phyloP scores from a whole-genome alignment of 2,797 vertebrate genomes.

The Ciconia nigra region DNA sequence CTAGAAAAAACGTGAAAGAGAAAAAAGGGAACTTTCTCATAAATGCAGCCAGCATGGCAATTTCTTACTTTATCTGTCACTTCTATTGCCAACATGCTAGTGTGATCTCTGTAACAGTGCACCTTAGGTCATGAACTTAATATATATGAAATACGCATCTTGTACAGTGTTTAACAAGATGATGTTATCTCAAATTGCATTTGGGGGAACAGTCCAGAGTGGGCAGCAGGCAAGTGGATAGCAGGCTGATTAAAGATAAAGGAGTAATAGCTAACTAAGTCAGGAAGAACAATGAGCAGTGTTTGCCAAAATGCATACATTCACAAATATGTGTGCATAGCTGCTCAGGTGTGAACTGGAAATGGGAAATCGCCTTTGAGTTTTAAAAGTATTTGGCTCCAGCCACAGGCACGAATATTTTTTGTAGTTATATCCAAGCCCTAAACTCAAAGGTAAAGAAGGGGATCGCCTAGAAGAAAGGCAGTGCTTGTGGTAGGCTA shows the following conservation, averaged over 20 bases:
- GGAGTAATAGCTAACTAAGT: not conserved
- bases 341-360: not conserved
- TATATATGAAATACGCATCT: rapidly evolving
- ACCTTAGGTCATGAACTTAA: not conserved
- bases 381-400: not conserved
- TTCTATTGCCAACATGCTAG: not conserved
- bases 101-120: not conserved
- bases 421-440: not conserved
- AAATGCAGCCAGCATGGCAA: not conserved
- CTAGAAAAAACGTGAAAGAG: not conserved
- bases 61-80: not conserved
- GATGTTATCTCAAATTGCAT: not conserved
- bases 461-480: not conserved
- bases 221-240: not conserved
- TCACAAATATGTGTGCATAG: not conserved
- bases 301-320: not conserved
- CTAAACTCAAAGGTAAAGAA: not conserved
- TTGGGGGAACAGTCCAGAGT: not conserved
- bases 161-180: not conserved
- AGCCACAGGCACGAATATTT: not conserved
- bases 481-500: not conserved
- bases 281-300: not conserved
- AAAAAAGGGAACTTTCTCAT: not conserved
- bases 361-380: not conserved
- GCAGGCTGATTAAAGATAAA: not conserved